Percentiles rank a stretch among this genome's conserved stretches.
These are phyloP conservation scores for Hydractinia symbiolongicarpus DNA, from an alignment of 30 jellyfish, hydroid and myxozoan species.

Conservation along the genomic window DNA sequence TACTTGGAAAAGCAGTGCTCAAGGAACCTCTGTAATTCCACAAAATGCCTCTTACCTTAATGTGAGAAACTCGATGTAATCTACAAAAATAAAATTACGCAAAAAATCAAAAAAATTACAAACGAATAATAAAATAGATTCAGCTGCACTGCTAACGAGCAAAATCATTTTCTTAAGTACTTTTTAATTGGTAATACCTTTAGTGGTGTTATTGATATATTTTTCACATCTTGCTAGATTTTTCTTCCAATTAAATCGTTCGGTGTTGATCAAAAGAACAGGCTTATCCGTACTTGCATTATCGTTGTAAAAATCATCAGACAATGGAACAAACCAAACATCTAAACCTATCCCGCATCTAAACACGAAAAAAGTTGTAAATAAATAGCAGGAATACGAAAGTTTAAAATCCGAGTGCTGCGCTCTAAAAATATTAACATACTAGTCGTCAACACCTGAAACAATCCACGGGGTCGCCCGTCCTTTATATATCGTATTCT, in stretches of 20 bases:
- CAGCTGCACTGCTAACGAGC: neutral
- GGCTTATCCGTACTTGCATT: conserved; percentile 40
- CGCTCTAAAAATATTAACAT: neutral
- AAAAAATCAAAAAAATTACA: neutral
- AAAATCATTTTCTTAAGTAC: neutral
- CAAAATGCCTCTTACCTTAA: neutral
- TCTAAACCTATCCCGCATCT: conserved; percentile 76
- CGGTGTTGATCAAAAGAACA: conserved; percentile 52
- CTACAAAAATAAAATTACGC: neutral
- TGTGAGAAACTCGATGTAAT: neutral
- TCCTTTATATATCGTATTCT: too few species aligned
- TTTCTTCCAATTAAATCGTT: conserved; percentile 63
- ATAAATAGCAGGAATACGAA: neutral
- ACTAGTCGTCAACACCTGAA: neutral
- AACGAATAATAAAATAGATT: neutral
- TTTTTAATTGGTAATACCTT: conserved; percentile 8
- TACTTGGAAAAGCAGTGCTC: too few species aligned
- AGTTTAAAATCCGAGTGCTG: neutral
- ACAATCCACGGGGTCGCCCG: too few species aligned
- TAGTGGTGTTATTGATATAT: neutral
- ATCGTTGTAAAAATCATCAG: conserved; percentile 30
- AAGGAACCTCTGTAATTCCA: too few species aligned
- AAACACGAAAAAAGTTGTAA: neutral
- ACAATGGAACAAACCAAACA: conserved; percentile 74
- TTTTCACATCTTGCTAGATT: conserved; percentile 15